A percentile compares a stretch with the other conserved stretches of the same genome.
These are phyloP conservation scores for Linepithema humile DNA, from an alignment of 1,140 invertebrate genomes.

Conservation along the genomic window DNA sequence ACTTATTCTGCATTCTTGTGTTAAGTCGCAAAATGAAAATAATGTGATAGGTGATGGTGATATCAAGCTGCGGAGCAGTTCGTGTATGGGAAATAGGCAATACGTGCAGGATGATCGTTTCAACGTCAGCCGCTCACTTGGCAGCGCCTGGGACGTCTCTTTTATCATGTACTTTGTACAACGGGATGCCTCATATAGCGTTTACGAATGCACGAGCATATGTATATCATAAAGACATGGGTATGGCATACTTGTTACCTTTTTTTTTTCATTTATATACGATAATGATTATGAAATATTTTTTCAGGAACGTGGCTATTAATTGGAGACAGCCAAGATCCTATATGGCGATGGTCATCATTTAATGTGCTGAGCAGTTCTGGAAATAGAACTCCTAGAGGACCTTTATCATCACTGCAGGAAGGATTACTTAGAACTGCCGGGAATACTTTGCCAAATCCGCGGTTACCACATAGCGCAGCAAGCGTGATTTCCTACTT, in stretches of 20 bases:
- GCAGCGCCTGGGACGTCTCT: conserved; percentile 78
- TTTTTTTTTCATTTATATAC: neutral
- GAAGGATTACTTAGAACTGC: conserved; percentile 79
- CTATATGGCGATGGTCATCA: conserved; percentile 82
- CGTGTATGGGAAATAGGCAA: conserved; percentile 82
- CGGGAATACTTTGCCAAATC: conserved; percentile 76
- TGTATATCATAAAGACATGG: conserved; percentile 83
- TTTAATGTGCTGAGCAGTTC: conserved; percentile 76
- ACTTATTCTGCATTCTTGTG: neutral
- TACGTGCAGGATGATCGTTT: conserved; percentile 78
- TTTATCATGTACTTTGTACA: conserved; percentile 79
- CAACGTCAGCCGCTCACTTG: conserved; percentile 81
- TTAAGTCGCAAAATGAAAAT: too few relatives aligned
- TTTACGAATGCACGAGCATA: conserved; percentile 82
- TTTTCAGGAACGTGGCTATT: conserved; percentile 82
- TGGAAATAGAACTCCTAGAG: conserved; percentile 74
- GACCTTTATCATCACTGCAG: conserved; percentile 80
- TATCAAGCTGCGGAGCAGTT: conserved; percentile 82
- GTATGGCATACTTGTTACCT: conserved; percentile 61
- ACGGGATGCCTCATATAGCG: conserved; percentile 82
- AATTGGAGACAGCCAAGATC: conserved; percentile 84
- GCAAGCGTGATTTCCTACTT: conserved; percentile 88
- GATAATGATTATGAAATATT: conserved; percentile 3
- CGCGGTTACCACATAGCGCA: conserved; percentile 78
- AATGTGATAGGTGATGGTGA: conserved; percentile 79